Base-by-base conservation (phyloP, 2,797 vertebrate genomes). In the Leucoraja ocellata region DNA sequence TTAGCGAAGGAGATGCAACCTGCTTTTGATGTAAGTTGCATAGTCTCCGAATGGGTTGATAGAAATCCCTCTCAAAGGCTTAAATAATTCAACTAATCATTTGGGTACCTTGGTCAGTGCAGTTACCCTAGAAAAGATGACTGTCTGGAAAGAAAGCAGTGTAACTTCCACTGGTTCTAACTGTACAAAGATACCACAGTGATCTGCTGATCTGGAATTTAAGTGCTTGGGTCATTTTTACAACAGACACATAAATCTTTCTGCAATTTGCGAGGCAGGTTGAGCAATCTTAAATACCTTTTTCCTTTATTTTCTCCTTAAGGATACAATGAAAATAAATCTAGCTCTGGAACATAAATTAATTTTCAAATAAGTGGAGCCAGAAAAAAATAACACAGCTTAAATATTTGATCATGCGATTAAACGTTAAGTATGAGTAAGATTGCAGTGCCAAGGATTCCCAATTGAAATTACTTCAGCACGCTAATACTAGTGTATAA, bases 181-280 rank as follows among this genome's bases (percentile, higher is more conserved):
- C 4, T 88, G 21, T 88, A 68, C 61, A 68, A 36, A 88, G 84
- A 32, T 88, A 88, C 84, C 36, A 88, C 84, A 32, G 84, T 88
- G 36, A 88, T n/a, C 32, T 88, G 7, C 28, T 18, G 7, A 88
- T 65, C 61, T 88, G 61, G 84, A 68, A 65, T 88, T 68, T 68
- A 28, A 68, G 83, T 18, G n/a, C 65, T 18, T 65, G 1, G 58
- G 16, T 14, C 65, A 16, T 32, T 68, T 65, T 65, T 23, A 88
- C 36, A 36, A 32, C 61, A 88, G 18, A 6, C 7, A 88, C 1
- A 8, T 36, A 88, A 36, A 65, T 63, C 83, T 63, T 63, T 86
- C 58, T 86, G 11, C 1, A 86, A 11, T n/a, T 86, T 63, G 83
- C 83, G 63, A 11, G 18, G 58, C 28, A n/a, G 58, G n/a, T 65